Conservation (phyloP, 1,140 invertebrate species). For the Argopecten irradians region DNA sequence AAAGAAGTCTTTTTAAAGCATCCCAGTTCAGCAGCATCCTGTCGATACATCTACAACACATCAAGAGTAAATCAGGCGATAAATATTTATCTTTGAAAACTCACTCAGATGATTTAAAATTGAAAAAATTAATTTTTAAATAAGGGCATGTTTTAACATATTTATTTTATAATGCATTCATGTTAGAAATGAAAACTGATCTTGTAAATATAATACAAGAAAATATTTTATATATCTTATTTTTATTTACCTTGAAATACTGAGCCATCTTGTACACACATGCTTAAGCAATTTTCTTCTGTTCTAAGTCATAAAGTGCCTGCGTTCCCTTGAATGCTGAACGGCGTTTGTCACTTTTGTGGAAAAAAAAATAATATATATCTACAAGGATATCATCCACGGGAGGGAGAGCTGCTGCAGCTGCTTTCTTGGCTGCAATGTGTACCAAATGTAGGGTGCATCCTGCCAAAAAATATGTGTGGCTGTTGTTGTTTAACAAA, state of each 20-base stretch:
- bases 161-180: background rate
- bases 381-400: conserved; percentile 52
- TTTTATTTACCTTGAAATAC: conserved; percentile 49
- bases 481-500: conserved; percentile 44
- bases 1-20: conserved; percentile 51
- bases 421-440: conserved; percentile 38
- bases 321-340: conserved; percentile 34
- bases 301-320: conserved; percentile 49
- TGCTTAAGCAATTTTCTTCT: conserved; percentile 54
- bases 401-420: conserved; percentile 11
- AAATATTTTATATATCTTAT: background rate
- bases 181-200: background rate
- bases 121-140: too few species aligned
- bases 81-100: background rate
- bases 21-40: conserved; percentile 52
- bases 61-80: background rate
- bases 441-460: conserved; percentile 41
- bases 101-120: too few species aligned
- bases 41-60: conserved; percentile 32
- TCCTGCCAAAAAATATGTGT: conserved; percentile 50
- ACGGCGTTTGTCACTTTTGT: conserved; percentile 52
- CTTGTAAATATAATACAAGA: background rate
- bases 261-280: conserved; percentile 58
- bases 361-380: conserved; percentile 57
- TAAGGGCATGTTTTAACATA: background rate